Base-by-base conservation (phyloP, 2,888 invertebrate species). In the Celastrina argiolus region DNA sequence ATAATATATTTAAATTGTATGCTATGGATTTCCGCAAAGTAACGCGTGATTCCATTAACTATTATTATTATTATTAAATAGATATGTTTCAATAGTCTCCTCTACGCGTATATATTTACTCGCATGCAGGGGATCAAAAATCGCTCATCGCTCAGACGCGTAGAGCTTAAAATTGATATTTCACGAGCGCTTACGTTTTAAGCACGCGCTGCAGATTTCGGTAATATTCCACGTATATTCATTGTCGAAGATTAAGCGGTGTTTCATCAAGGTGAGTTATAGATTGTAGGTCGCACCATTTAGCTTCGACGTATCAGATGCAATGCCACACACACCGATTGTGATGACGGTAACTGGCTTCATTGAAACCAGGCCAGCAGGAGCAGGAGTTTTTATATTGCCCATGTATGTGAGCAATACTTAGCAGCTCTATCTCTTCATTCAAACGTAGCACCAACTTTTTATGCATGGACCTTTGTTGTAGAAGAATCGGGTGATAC, bases 161-260 rank as follows among this genome's bases (percentile, higher is more conserved):
- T 79, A 80, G 81, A 83, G 85, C 83, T 84, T 81, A 80, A 84
- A 85, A 83, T 83, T 81, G 80, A 76, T 82, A 84, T 83, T 84
- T 83, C 79, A 84, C 28, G 65, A 51, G 56, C 36, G 56, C 39
- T 56, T 56, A 34, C 34, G 34, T 56, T 63, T 63, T 81, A 83
- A 80, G 81, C 77, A 76, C 74, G 71, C 28, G 71, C 69, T 63
- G 66, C 51, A 64, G 22, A 36, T 61, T 61, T 39, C 36, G 26
- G 36, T 61, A 39, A 61, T 61, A 61, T 61, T 18, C 18, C 36
- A 22, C 36, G 61, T 39, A 61, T 61, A 61, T 61, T 61, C 36
- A 39, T 26, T 61, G 61, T 61, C 36, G 22, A 12, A 59, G 12
- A 61, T 61, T 61, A 14, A 61, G 36, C 36, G 61, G 14, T 22